Base-by-base conservation (phyloP, 2,113 vertebrate genomes). In the Brienomyrus longianalis region DNA sequence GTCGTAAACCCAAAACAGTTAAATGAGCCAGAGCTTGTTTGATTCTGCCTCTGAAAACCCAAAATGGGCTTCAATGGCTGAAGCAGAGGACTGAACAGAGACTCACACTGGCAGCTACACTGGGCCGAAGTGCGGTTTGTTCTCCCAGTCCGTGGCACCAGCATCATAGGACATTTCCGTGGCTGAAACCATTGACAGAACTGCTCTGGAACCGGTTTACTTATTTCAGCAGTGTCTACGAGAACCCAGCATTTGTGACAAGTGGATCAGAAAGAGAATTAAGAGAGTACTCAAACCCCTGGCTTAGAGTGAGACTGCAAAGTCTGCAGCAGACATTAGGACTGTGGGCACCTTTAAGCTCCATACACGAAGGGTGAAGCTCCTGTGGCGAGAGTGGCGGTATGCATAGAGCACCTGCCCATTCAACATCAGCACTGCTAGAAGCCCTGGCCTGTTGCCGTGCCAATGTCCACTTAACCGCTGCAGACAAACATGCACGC, bases 371-470 rank as follows among this genome's bases (percentile, higher is more conserved):
- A 52, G 89, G 89, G 87, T 93, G 93, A 94, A 92, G 92, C 94
- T 95, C 83, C 87, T 91, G 90, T 86, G 93, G 92, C 92, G 90
- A 90, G 91, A 92, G 88, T 93, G 92, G 87, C 92, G 94, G 93
- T 94, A 95, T 96, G 95, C 96, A 96, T 96, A 96, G 94, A 94
- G 93, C 94, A 93, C 88, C 54, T 21, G 23, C 54, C 10, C 35
- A 7, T 5, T 13, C 31, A 9, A 2, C 50, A 31, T 31, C 17
- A 59, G 19, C 19, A 23, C 17, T 31, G 35, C 31, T 90, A 80
- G 74, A 43, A 19, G 35, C 35, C 74, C 35, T 43, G 74, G 74
- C 35, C 31, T 35, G 13, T 7, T 35, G 11, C 70, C 13, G 2
- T 77, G 74, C 35, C 35, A 4, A 19, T 39, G 31, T 43, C 15